Conservation (phyloP, 1,140 invertebrate species). For the Ridgeia piscesae region DNA sequence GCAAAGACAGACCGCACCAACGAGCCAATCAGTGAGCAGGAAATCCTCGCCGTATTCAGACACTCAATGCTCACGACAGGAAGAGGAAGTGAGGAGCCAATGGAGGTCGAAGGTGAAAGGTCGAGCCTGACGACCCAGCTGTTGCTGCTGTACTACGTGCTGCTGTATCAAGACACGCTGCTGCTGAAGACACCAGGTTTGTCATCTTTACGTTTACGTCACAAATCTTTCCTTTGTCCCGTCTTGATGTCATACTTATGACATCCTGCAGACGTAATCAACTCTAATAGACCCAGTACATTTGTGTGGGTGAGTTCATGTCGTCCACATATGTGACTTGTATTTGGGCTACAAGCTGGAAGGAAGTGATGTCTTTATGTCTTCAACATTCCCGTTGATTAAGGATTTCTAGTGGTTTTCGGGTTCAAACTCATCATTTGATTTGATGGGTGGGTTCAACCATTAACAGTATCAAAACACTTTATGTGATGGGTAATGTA, state of each 20-base stretch:
- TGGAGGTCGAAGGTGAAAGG: slow-evolving; percentile 6
- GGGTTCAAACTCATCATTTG: no score
- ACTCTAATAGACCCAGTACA: no score
- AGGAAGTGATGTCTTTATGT: neutral
- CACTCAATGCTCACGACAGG: slow-evolving; percentile 28
- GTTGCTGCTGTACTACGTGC: slow-evolving; percentile 85
- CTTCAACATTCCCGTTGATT: neutral
- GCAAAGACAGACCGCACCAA: slow-evolving; percentile 72
- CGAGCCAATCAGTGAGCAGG: slow-evolving; percentile 86
- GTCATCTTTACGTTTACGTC: neutral
- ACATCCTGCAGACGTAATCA: no score
- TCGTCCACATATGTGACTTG: no score
- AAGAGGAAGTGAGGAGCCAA: neutral
- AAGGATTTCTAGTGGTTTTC: no score
- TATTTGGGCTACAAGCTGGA: no score
- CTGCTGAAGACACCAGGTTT: neutral
- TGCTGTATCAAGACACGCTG: slow-evolving; percentile 86
- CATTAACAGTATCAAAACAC: no score
- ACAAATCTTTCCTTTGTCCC: no score
- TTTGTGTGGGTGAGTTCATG: no score
- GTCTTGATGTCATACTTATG: no score
- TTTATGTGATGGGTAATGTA: no score
- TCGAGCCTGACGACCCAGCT: slow-evolving; percentile 79
- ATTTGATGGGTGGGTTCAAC: no score
- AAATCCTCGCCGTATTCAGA: slow-evolving; percentile 81